These are phyloP conservation scores for Decapterus maruadsi DNA, from an alignment of 2,797 vertebrate species.

Conservation along the genomic window DNA sequence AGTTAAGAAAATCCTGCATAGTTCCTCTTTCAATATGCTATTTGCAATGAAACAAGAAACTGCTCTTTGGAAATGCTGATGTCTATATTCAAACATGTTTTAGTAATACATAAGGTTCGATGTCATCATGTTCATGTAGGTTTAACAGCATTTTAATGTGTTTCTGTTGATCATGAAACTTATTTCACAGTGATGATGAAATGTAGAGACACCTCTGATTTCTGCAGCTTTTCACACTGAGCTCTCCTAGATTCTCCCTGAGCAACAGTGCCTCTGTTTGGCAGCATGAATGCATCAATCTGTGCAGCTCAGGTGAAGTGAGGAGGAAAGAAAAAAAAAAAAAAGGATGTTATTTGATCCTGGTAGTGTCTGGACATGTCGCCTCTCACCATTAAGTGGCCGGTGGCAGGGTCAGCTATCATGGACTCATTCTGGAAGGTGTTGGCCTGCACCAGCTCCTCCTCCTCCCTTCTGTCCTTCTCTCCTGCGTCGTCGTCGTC, in stretches of 20 bases:
- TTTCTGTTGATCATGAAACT: slow-evolving; percentile 29
- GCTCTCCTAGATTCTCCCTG: slow-evolving; percentile 52
- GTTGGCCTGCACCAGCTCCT: slow-evolving; percentile 94
- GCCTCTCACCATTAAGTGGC: slow-evolving; percentile 85
- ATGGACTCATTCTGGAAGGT: slow-evolving; percentile 94
- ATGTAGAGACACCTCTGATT: slow-evolving; percentile 46
- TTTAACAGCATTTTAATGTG: slow-evolving; percentile 15
- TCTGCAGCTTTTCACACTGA: slow-evolving; percentile 47
- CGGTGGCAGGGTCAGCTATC: slow-evolving; percentile 82
- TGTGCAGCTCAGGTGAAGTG: slow-evolving; percentile 1
- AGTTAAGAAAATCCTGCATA: no score
- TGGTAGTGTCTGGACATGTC: neutral
- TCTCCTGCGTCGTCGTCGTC: slow-evolving; percentile 93
- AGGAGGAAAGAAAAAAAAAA: neutral
- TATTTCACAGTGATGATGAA: slow-evolving; percentile 58
- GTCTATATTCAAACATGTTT: no score
- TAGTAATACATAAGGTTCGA: neutral
- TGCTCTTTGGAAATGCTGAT: no score
- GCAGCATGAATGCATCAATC: slow-evolving; percentile 49
- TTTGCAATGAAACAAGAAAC: no score
- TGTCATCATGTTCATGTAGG: neutral
- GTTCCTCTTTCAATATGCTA: no score
- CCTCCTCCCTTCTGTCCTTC: slow-evolving; percentile 90
- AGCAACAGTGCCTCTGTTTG: slow-evolving; percentile 81
- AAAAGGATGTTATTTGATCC: neutral